Percentiles rank a stretch among this genome's conserved stretches.
These are phyloP conservation scores for Euzetes globulus DNA, from an alignment of 2,888 invertebrate species.

Conservation along the genomic window DNA sequence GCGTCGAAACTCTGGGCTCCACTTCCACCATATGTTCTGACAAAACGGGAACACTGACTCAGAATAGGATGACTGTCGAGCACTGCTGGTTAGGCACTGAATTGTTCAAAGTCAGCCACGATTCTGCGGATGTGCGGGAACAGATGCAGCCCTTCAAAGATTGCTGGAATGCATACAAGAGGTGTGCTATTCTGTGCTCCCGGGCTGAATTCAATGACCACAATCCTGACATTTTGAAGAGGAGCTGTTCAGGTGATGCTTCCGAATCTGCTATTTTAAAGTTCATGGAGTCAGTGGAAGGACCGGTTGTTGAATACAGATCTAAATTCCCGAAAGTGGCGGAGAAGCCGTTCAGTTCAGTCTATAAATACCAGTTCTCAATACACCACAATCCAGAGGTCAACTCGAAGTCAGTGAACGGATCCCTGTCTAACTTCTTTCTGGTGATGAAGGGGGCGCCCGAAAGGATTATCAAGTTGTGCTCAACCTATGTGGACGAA, in stretches of 20 bases:
- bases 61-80: slow-evolving; percentile 53
- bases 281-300: slow-evolving; percentile 45
- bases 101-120: neutral
- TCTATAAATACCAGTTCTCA: slow-evolving; percentile 47
- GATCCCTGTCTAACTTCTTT: slow-evolving; percentile 40
- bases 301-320: slow-evolving; percentile 44
- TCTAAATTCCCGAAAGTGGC: slow-evolving; percentile 45
- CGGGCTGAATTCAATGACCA: slow-evolving; percentile 25
- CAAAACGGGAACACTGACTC: slow-evolving; percentile 63
- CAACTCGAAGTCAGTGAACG: too few relatives aligned
- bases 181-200: slow-evolving; percentile 22
- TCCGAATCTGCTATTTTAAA: slow-evolving; percentile 48
- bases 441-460: slow-evolving; percentile 54
- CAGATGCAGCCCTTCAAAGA: neutral
- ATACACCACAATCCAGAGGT: slow-evolving; percentile 16
- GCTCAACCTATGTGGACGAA: slow-evolving; percentile 53
- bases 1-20: slow-evolving; percentile 53
- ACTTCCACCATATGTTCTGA: slow-evolving; percentile 66
- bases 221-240: slow-evolving; percentile 28
- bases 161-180: slow-evolving; percentile 14
- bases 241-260: slow-evolving; percentile 46
- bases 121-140: neutral
- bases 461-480: slow-evolving; percentile 50
- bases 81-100: slow-evolving; percentile 10
- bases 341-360: slow-evolving; percentile 49